These are phyloP conservation scores for Platycheirus albimanus DNA, from an alignment of 2,888 invertebrate genomes.

Conservation along the genomic window DNA sequence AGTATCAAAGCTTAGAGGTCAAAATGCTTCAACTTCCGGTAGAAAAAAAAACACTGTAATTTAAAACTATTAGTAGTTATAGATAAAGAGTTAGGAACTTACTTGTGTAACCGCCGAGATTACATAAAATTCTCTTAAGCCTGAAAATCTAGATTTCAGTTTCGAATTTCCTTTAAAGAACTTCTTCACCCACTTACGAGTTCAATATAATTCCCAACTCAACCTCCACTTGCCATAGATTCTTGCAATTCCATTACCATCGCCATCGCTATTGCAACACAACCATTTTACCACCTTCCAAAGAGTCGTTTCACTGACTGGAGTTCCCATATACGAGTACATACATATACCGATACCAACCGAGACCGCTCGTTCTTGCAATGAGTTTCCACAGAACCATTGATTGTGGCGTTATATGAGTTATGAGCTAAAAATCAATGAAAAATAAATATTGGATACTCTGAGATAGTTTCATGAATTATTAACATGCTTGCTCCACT, in stretches of 20 bases:
- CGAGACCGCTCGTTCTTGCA: constrained; percentile 4
- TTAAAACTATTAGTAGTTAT: too few species aligned
- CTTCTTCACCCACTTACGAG: constrained; percentile 24
- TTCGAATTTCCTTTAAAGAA: constrained; percentile 5
- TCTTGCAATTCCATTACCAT: constrained; percentile 15
- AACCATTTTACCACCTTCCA: too few species aligned
- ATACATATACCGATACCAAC: constrained; percentile 1
- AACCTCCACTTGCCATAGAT: background rate
- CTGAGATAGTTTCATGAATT: constrained; percentile 59
- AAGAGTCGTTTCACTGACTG: constrained; percentile 22
- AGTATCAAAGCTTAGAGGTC: too few species aligned
- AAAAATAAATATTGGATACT: constrained; percentile 51
- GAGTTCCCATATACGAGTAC: too few species aligned
- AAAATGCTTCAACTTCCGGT: too few species aligned
- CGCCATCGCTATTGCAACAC: too few species aligned
- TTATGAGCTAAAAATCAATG: constrained; percentile 23
- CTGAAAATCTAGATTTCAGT: constrained; percentile 14
- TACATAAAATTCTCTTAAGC: too few species aligned
- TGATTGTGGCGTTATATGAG: constrained; percentile 3
- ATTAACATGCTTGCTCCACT: constrained; percentile 59
- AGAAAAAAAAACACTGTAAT: too few species aligned
- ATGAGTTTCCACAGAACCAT: constrained; percentile 8
- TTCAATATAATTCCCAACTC: background rate
- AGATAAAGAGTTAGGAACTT: too few species aligned
- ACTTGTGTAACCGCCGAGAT: too few species aligned